Evolutionary conservation across 2,888 invertebrate species (phyloP).

Genomic region (Drosophila lutescens): DNA sequence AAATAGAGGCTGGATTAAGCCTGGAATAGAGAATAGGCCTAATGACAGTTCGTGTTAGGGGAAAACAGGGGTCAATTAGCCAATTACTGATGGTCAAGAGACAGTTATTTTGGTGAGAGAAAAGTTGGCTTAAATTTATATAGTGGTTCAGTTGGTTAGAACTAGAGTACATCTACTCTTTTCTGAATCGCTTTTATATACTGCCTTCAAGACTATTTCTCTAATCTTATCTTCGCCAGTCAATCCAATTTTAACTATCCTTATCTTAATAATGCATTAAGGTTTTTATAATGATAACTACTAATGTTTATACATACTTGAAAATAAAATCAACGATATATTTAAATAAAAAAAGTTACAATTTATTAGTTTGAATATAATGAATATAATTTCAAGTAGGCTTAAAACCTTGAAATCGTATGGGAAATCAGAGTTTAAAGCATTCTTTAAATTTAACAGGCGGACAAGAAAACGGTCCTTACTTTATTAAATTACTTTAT

Average conservation of each 20-base stretch:
- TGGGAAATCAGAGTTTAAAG: too few species aligned
- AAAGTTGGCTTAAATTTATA: neutral
- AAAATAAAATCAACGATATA: too few species aligned
- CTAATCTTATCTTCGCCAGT: neutral
- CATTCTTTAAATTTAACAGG: too few species aligned
- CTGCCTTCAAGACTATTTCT: neutral
- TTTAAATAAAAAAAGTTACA: too few species aligned
- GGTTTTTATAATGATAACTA: neutral
- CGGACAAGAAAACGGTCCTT: too few species aligned
- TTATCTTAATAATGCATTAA: neutral
- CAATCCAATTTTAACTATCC: slow-evolving; percentile 1
- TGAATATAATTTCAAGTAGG: too few species aligned
- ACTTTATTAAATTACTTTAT: too few species aligned
- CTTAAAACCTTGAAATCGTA: too few species aligned
- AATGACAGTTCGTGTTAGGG: neutral
- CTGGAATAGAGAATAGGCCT: neutral
- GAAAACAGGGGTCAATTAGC: slow-evolving; percentile 21
- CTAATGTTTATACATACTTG: neutral
- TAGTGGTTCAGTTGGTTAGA: neutral
- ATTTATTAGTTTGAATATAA: too few species aligned
- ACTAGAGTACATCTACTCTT: neutral
- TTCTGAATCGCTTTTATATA: neutral
- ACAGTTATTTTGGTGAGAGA: neutral
- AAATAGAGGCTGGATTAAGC: slow-evolving; percentile 1
- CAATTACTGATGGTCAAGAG: neutral